Evolutionary conservation across 2,797 vertebrate species (phyloP).

Genomic region (Tolypeutes matacus): DNA sequence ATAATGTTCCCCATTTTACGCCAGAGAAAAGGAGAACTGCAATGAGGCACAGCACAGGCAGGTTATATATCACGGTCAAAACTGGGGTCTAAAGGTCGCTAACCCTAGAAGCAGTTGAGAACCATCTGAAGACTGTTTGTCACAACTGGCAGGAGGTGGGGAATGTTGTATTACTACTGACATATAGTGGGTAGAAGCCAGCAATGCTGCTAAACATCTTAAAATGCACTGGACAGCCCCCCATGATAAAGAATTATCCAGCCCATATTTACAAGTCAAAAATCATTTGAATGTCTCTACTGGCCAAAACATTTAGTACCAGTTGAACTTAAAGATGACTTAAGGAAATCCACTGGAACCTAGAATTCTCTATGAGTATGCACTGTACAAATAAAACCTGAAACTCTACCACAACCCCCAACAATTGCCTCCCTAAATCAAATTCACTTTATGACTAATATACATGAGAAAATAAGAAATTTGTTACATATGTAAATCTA

Average conservation of each 20-base stretch:
- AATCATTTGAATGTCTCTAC: not conserved
- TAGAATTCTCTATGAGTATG: not conserved
- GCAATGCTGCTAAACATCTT: not conserved
- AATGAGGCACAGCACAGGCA: not conserved
- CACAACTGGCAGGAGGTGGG: too few relatives aligned
- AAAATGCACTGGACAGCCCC: not conserved
- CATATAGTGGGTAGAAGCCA: not conserved
- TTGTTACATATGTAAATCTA: not conserved
- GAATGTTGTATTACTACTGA: not conserved
- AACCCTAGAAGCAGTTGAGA: not conserved
- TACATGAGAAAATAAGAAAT: slow-evolving; percentile 50
- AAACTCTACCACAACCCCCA: slow-evolving; percentile 6
- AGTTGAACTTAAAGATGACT: slow-evolving; percentile 5
- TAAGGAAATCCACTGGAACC: not conserved
- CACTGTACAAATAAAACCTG: not conserved
- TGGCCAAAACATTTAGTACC: slow-evolving; percentile 1
- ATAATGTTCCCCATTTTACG: not conserved
- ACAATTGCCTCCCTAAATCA: not conserved
- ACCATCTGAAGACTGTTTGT: not conserved
- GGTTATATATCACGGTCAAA: not conserved
- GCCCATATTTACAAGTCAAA: slow-evolving; percentile 7
- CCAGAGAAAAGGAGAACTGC: not conserved
- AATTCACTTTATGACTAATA: not conserved
- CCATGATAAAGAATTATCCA: not conserved
- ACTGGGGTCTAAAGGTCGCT: not conserved